Base-by-base conservation (phyloP, 2,888 invertebrate genomes). In the Agrochola litura region DNA sequence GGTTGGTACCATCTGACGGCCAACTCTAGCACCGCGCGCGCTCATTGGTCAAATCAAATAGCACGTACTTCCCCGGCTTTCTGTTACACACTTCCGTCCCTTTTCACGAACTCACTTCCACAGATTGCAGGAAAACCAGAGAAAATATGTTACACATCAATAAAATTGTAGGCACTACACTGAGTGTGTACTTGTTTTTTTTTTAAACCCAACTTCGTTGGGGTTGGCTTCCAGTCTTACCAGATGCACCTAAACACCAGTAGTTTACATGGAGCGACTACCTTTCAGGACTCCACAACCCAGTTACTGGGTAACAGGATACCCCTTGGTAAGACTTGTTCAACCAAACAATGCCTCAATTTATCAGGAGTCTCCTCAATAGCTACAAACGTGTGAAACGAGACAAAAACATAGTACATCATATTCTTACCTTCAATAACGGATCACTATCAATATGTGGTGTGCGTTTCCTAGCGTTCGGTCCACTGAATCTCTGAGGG, bases 391-490 rank as follows among this genome's bases (percentile, higher is more conserved):
- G 14, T 30, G 0, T 6, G 9, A n/a, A 49, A 25, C 14, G 10
- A 56, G 16, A 67, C 25, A 63, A 56, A 63, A 49, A 56, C 9
- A 56, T 43, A 52, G 10, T 60, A n/a, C 58, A 65, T 14, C 14
- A 66, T 61, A 72, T 69, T 43, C n/a, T 49, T 30, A 37, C 19
- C 52, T 69, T 12, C 5, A 49, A 37, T 43, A 41, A 19, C 72
- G 73, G 76, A 85, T 86, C 80, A 79, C 83, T 83, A 91, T 90
- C 90, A 91, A 85, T 92, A 92, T 91, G 91, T 90, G 86, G 82
- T 86, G 86, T 88, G 87, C 87, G 89, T 89, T 86, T 63, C 58
- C 46, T 25, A 37, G 12, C 8, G 46, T 68, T 56, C 63, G 79
- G 83, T 79, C 84, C 82, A 65, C 73, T 78, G 87, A 88, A 87